These are phyloP conservation scores for Habropoda laboriosa DNA, from an alignment of 1,140 invertebrate genomes.

Conservation along the genomic window DNA sequence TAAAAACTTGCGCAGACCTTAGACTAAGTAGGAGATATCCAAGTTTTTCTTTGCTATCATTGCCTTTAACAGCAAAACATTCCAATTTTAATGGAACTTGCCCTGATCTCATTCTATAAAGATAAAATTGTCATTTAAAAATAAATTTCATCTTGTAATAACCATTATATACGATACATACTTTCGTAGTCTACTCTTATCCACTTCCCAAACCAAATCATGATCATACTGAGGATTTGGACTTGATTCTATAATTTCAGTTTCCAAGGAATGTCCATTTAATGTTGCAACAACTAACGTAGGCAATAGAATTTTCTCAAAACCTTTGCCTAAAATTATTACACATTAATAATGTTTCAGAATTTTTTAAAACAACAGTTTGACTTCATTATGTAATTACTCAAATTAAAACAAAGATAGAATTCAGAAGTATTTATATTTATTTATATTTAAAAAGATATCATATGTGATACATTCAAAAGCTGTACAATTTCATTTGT, in stretches of 20 bases:
- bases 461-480: not conserved
- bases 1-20: conserved; percentile 80
- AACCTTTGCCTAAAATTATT: conserved; percentile 75
- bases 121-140: not conserved
- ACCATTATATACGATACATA: conserved; percentile 44
- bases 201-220: conserved; percentile 82
- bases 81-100: conserved; percentile 82
- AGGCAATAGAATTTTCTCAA: conserved; percentile 79
- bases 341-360: not conserved
- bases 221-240: conserved; percentile 76
- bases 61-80: conserved; percentile 78
- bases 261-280: conserved; percentile 80
- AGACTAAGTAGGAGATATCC: conserved; percentile 81
- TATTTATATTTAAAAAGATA: conserved; percentile 5
- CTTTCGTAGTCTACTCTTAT: conserved; percentile 80
- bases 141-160: not conserved
- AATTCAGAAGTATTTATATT: not conserved
- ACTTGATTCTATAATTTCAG: conserved; percentile 76
- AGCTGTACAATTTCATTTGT: not conserved
- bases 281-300: conserved; percentile 80
- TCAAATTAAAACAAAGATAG: not conserved
- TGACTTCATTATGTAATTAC: not conserved
- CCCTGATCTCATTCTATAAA: conserved; percentile 78
- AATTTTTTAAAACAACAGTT: not conserved
- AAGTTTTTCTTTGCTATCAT: conserved; percentile 76